These are phyloP conservation scores for Cuniculus paca DNA, from an alignment of 2,797 vertebrate species.

Conservation along the genomic window DNA sequence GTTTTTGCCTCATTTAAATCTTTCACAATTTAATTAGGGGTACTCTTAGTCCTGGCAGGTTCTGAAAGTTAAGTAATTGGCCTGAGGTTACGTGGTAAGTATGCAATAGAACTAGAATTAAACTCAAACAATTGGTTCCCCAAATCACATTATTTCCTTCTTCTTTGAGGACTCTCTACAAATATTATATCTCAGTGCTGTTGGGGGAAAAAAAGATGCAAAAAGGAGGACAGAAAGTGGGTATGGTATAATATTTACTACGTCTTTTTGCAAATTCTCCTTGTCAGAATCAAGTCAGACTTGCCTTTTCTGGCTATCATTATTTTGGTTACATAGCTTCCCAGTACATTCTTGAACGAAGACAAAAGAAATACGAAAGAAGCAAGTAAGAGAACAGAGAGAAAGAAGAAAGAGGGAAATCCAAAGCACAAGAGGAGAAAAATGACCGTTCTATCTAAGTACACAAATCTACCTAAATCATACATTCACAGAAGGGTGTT, in stretches of 20 bases:
- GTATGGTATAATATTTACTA: fast-evolving
- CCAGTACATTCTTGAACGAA: background rate
- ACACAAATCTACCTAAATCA: background rate
- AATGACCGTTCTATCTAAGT: background rate
- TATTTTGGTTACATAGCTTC: background rate
- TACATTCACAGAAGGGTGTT: background rate
- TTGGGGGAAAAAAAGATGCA: background rate
- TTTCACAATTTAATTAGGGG: background rate
- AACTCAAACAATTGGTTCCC: background rate
- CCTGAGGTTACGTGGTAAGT: background rate
- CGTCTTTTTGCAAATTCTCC: background rate
- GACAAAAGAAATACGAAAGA: background rate
- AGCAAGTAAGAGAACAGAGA: background rate
- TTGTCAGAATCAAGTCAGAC: background rate
- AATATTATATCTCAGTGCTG: background rate
- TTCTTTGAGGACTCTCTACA: background rate
- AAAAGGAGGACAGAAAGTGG: background rate
- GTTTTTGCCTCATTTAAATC: background rate
- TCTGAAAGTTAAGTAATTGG: background rate
- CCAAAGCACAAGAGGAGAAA: background rate
- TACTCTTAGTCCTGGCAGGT: background rate
- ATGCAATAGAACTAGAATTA: constrained; percentile 1
- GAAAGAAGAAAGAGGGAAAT: background rate
- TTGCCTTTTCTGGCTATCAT: background rate
- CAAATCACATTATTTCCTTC: background rate